A percentile compares a stretch with the other conserved stretches of the same genome.
These are phyloP conservation scores for Elephantulus edwardii DNA, from an alignment of 2,113 vertebrate species.

Conservation along the genomic window DNA sequence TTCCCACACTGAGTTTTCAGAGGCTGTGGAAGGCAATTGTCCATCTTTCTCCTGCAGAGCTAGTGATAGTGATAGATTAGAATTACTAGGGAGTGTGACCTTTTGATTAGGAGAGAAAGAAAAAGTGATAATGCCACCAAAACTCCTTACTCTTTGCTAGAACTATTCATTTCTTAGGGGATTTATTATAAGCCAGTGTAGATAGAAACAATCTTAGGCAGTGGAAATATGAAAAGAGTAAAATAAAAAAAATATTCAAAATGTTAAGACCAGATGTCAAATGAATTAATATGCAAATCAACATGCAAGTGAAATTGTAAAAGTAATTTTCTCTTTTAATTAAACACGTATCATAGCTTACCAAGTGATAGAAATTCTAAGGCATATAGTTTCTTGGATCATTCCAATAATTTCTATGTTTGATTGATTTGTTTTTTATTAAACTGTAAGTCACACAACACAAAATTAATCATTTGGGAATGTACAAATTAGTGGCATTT, in stretches of 20 bases:
- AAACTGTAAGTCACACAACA: background rate
- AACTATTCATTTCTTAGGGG: background rate
- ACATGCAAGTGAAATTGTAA: background rate
- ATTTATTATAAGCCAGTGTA: background rate
- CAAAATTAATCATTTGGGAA: background rate
- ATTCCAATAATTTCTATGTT: background rate
- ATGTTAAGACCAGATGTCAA: background rate
- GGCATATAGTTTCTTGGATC: background rate
- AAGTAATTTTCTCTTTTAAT: conserved; percentile 7
- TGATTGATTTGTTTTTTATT: background rate
- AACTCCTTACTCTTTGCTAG: no score
- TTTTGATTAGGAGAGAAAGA: no score
- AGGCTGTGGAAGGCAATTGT: no score
- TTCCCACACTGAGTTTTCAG: no score
- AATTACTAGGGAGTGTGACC: no score
- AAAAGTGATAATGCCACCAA: no score
- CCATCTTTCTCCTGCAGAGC: no score
- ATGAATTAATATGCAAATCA: background rate
- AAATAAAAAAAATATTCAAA: background rate
- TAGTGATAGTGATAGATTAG: no score
- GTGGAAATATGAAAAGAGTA: background rate
- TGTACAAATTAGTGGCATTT: background rate
- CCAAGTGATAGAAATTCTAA: background rate
- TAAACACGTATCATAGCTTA: background rate
- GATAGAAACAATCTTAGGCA: background rate